Evolutionary conservation across 2,113 vertebrate species (phyloP).

Genomic region (Pyxicephalus adspersus): DNA sequence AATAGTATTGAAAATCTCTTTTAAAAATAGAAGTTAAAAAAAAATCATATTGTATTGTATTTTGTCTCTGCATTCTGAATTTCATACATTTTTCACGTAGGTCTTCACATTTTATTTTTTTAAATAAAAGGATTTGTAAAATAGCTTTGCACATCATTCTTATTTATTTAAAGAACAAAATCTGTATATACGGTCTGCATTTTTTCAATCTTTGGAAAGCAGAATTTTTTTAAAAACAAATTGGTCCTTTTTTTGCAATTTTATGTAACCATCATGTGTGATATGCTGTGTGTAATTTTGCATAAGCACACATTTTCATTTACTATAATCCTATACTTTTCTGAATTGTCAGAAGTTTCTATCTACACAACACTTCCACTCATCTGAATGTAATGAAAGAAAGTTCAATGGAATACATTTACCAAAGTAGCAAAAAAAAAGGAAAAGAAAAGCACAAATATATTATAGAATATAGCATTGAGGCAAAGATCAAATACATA

Average conservation of each 20-base stretch:
- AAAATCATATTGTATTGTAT: background rate
- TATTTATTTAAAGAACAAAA: background rate
- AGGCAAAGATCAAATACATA: background rate
- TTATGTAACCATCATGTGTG: constrained; percentile 13
- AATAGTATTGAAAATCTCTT: background rate
- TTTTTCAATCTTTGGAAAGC: background rate
- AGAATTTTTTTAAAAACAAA: constrained; percentile 1
- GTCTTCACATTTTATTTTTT: background rate
- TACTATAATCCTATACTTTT: background rate
- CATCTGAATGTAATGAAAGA: constrained; percentile 2
- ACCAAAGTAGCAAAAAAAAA: background rate
- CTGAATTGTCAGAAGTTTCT: background rate
- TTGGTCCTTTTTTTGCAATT: background rate
- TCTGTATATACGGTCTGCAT: background rate
- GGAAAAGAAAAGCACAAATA: constrained; percentile 1
- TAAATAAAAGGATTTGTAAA: background rate
- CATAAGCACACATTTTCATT: background rate
- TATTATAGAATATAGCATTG: background rate
- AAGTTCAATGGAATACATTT: background rate
- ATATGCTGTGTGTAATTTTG: constrained; percentile 7
- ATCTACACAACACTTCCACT: background rate
- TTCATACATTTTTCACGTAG: background rate
- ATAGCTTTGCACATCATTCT: background rate
- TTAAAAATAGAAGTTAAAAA: background rate
- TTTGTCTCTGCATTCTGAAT: background rate